Evolutionary conservation across 2,113 vertebrate species (phyloP).

Genomic region (Spea bombifrons): DNA sequence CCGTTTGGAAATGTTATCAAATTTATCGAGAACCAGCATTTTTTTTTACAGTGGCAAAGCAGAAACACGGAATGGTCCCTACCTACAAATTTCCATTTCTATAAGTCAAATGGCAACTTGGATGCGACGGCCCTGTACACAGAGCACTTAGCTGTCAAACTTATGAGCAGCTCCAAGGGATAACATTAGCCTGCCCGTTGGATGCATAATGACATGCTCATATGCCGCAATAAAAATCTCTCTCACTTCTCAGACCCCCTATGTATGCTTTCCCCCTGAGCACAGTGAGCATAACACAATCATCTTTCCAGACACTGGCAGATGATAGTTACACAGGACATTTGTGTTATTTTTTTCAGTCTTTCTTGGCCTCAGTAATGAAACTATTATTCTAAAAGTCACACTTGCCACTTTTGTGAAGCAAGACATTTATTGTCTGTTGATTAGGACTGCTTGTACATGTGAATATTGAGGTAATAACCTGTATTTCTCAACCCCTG

Average conservation of each 20-base stretch:
- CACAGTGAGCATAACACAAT: not conserved
- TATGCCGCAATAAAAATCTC: constrained; percentile 1
- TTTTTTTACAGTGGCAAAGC: too few relatives aligned
- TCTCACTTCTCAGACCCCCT: not conserved
- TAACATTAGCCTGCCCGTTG: not conserved
- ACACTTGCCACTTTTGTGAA: not conserved
- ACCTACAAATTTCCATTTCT: not conserved
- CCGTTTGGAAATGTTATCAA: too few relatives aligned
- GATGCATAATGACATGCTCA: constrained; percentile 4
- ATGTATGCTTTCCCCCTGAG: not conserved
- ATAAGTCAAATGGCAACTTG: not conserved
- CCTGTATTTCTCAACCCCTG: not conserved
- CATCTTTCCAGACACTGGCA: constrained; percentile 15
- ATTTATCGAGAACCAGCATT: too few relatives aligned
- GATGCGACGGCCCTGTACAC: not conserved
- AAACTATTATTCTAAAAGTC: constrained; percentile 15
- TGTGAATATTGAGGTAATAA: not conserved
- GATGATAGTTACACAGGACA: constrained; percentile 23
- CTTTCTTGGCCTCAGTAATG: constrained; percentile 10
- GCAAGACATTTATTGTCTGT: not conserved
- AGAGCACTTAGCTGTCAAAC: constrained; percentile 7
- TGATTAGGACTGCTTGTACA: not conserved
- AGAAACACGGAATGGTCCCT: not conserved
- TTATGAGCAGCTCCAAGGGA: not conserved
- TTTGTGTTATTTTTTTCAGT: constrained; percentile 21